phyloP scores from a whole-genome alignment of 1,140 invertebrate species.

The Cryptotermes secundus region DNA sequence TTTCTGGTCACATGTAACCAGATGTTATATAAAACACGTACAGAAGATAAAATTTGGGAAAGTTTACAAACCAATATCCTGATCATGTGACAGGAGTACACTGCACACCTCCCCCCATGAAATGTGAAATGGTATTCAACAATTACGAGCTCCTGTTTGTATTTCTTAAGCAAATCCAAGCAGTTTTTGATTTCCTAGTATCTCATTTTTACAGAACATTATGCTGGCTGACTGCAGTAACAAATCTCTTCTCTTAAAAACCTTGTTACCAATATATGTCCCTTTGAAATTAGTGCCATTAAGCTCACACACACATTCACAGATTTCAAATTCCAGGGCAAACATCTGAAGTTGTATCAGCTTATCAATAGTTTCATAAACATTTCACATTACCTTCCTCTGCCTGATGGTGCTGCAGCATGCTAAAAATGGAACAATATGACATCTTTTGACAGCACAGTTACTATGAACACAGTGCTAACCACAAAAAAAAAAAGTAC shows the following conservation, averaged over 20 bases:
- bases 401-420: not conserved
- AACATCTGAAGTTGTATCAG: not conserved
- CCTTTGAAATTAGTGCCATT: constrained; percentile 3
- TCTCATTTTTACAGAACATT: not conserved
- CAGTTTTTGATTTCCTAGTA: not conserved
- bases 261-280: not conserved
- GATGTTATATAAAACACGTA: not conserved
- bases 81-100: not conserved
- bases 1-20: not conserved
- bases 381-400: not conserved
- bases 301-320: not conserved
- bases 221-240: not conserved
- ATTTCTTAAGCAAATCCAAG: not conserved
- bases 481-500: not conserved
- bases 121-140: not conserved
- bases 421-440: not conserved
- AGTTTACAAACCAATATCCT: not conserved
- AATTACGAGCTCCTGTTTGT: not conserved
- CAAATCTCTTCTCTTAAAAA: not conserved
- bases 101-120: not conserved
- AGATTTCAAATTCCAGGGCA: not conserved
- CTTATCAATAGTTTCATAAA: not conserved
- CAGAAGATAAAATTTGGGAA: not conserved
- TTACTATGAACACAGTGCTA: not conserved
- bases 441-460: not conserved